Conservation (phyloP, 2,888 invertebrate genomes). For the Drosophila testacea region DNA sequence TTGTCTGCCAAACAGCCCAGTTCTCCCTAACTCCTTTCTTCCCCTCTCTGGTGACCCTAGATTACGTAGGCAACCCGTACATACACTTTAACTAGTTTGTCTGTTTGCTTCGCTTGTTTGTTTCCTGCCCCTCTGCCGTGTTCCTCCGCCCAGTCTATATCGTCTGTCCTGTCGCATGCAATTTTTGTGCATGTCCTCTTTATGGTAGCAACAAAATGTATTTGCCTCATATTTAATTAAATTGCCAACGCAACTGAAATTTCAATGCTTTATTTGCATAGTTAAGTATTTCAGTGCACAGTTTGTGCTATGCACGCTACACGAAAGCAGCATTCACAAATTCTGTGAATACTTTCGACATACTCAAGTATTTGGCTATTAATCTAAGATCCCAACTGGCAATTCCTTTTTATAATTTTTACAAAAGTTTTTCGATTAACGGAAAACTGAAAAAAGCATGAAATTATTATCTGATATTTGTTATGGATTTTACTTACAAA, state of each 20-base stretch:
- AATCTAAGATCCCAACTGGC: not conserved
- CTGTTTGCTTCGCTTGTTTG: constrained; percentile 65
- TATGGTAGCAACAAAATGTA: constrained; percentile 54
- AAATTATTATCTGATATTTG: not conserved
- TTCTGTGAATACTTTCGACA: not conserved
- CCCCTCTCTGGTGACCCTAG: not conserved
- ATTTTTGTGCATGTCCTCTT: constrained; percentile 71
- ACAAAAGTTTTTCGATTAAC: constrained; percentile 1
- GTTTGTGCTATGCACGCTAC: constrained; percentile 43
- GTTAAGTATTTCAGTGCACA: constrained; percentile 48
- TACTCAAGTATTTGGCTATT: not conserved
- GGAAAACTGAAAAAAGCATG: not conserved
- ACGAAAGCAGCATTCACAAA: constrained; percentile 1
- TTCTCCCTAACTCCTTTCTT: not conserved
- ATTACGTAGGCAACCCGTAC: constrained; percentile 13
- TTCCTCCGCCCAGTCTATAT: not conserved
- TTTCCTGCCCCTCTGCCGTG: constrained; percentile 7
- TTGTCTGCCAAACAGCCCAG: constrained; percentile 51
- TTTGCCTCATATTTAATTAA: constrained; percentile 79
- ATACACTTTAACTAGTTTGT: constrained; percentile 74
- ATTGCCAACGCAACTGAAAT: constrained; percentile 66
- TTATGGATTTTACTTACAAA: not conserved
- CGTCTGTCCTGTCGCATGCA: constrained; percentile 56
- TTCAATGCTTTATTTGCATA: constrained; percentile 75
- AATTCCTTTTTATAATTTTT: not conserved